Evolutionary conservation across 2,113 vertebrate genomes (phyloP).

Genomic region (Hypomesus transpacificus): DNA sequence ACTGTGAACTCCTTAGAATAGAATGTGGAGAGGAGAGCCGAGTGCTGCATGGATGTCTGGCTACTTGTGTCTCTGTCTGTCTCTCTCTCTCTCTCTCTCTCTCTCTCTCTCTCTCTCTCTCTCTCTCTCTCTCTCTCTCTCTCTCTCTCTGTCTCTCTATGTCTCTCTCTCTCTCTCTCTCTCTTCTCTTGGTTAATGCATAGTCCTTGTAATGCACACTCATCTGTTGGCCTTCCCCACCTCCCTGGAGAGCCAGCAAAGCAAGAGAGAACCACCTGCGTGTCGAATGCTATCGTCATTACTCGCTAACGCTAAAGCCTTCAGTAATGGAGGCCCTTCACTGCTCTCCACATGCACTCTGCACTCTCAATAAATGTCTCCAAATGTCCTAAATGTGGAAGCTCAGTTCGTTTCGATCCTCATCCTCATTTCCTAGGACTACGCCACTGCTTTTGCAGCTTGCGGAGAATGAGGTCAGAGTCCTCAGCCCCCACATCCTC

Average conservation of each 20-base stretch:
- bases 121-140: too few species aligned
- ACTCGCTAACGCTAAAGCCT: background rate
- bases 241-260: background rate
- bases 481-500: too few species aligned
- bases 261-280: slow-evolving; percentile 3
- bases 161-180: too few species aligned
- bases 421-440: background rate
- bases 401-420: background rate
- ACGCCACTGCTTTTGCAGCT: too few species aligned
- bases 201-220: slow-evolving; percentile 11
- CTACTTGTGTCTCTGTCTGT: too few species aligned
- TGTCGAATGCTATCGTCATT: background rate
- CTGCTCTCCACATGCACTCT: background rate
- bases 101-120: too few species aligned
- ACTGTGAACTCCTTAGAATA: too few species aligned
- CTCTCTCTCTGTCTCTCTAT: too few species aligned
- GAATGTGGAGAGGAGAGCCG: too few species aligned
- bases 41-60: too few species aligned
- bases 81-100: too few species aligned
- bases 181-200: slow-evolving; percentile 14
- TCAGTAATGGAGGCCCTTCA: background rate
- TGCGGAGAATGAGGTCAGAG: too few species aligned
- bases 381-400: background rate
- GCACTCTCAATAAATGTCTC: background rate
- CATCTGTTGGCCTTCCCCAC: background rate